These are phyloP conservation scores for Aplodontia rufa DNA, from an alignment of 2,113 vertebrate genomes.

Conservation along the genomic window DNA sequence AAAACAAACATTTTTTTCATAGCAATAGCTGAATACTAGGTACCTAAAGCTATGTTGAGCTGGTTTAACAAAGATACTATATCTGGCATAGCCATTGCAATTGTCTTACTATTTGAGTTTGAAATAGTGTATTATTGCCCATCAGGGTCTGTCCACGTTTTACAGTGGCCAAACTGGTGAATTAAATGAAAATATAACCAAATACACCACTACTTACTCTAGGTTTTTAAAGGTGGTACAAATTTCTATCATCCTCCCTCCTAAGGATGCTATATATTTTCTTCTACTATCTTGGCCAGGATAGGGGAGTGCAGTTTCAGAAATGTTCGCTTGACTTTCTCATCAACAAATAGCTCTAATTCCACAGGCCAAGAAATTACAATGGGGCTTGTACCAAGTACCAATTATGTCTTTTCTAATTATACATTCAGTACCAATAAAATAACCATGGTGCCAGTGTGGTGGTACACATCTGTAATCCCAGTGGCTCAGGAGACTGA, in stretches of 20 bases:
- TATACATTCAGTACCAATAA: slow-evolving; percentile 1
- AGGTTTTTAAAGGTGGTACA: not conserved
- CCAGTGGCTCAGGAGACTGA: not conserved
- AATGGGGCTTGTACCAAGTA: not conserved
- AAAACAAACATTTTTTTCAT: slow-evolving; percentile 15
- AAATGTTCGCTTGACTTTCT: slow-evolving; percentile 18
- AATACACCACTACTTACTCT: not conserved
- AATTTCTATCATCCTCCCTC: not conserved
- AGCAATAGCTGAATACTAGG: slow-evolving; percentile 5
- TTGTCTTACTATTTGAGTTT: slow-evolving; percentile 18
- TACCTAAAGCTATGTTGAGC: not conserved
- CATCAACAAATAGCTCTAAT: slow-evolving; percentile 26
- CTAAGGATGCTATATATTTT: not conserved
- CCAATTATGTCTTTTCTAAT: not conserved
- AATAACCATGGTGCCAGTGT: not conserved
- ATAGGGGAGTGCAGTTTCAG: not conserved
- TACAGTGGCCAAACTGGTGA: not conserved
- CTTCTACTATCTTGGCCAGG: not conserved
- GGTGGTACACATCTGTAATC: too few relatives aligned
- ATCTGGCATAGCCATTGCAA: not conserved
- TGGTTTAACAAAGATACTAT: not conserved
- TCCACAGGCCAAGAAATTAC: slow-evolving; percentile 22
- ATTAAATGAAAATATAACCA: not conserved
- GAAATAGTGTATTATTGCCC: not conserved
- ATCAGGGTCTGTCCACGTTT: not conserved